Evolutionary conservation across 1,140 invertebrate genomes (phyloP).

Genomic region (Caerostris extrusa): DNA sequence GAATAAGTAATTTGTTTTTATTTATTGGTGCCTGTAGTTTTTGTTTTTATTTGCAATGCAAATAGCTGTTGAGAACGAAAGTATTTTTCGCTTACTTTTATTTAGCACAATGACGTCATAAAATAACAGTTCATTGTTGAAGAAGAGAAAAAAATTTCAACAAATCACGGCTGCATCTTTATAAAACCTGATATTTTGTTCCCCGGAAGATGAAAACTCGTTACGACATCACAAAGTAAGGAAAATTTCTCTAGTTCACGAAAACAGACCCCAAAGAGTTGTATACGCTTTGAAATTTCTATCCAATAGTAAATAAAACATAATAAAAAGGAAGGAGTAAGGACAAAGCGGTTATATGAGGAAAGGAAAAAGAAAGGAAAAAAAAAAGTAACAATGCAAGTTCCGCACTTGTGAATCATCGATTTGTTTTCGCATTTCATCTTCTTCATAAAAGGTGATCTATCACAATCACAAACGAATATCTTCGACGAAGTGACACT

Average conservation of each 20-base stretch:
- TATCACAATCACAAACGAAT: slow-evolving; percentile 77
- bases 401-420: slow-evolving; percentile 57
- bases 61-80: not conserved
- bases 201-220: slow-evolving; percentile 32
- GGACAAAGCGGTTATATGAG: slow-evolving; percentile 65
- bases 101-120: not conserved
- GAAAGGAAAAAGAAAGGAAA: no score
- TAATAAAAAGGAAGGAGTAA: slow-evolving; percentile 51
- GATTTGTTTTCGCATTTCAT: slow-evolving; percentile 76
- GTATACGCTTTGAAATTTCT: slow-evolving; percentile 41
- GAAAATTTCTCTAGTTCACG: slow-evolving; percentile 44
- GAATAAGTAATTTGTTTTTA: slow-evolving; percentile 12
- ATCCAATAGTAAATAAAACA: slow-evolving; percentile 69
- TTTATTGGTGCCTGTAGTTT: not conserved
- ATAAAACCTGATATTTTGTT: slow-evolving; percentile 1
- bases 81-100: not conserved
- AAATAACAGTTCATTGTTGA: not conserved
- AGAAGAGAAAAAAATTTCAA: slow-evolving; percentile 1
- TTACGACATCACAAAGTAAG: slow-evolving; percentile 38
- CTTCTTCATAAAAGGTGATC: slow-evolving; percentile 65
- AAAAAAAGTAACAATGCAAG: slow-evolving; percentile 53
- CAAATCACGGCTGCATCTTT: slow-evolving; percentile 31
- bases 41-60: not conserved
- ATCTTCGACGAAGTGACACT: slow-evolving; percentile 63
- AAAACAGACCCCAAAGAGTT: slow-evolving; percentile 50